Percentiles rank a stretch among this genome's conserved stretches.
These are phyloP conservation scores for Chrysolina haemoptera DNA, from an alignment of 2,888 invertebrate genomes.

Conservation along the genomic window DNA sequence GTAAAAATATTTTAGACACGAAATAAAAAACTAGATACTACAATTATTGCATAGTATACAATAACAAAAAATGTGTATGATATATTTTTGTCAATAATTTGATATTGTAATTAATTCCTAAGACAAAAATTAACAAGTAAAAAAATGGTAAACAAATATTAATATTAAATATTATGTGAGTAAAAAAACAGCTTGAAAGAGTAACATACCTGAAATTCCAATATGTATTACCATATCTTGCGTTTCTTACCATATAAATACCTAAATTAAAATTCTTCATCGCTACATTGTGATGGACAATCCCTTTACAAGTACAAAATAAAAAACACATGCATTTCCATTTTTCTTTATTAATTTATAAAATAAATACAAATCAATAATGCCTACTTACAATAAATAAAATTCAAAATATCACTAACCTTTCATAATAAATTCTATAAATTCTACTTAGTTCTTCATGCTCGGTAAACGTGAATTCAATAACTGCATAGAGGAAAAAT, in stretches of 20 bases:
- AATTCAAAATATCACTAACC: conserved; percentile 37
- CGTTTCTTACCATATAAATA: not conserved
- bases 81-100: too few species aligned
- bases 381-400: conserved; percentile 48
- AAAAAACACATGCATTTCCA: conserved; percentile 40
- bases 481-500: conserved; percentile 46
- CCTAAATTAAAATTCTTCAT: not conserved
- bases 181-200: conserved; percentile 4
- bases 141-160: too few species aligned
- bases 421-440: conserved; percentile 17
- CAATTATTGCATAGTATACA: too few species aligned
- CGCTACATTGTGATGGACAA: conserved; percentile 20
- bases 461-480: conserved; percentile 49
- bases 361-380: conserved; percentile 38
- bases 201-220: conserved; percentile 1
- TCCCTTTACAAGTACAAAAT: conserved; percentile 24
- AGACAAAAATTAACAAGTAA: too few species aligned
- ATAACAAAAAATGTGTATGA: too few species aligned
- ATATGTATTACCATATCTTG: not conserved
- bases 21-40: too few species aligned
- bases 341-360: conserved; percentile 34
- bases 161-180: not conserved
- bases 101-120: too few species aligned
- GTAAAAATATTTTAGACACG: too few species aligned
- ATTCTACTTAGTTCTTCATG: conserved; percentile 25